Base-by-base conservation (phyloP, 2,113 vertebrate genomes). In the Bostrychus sinensis region DNA sequence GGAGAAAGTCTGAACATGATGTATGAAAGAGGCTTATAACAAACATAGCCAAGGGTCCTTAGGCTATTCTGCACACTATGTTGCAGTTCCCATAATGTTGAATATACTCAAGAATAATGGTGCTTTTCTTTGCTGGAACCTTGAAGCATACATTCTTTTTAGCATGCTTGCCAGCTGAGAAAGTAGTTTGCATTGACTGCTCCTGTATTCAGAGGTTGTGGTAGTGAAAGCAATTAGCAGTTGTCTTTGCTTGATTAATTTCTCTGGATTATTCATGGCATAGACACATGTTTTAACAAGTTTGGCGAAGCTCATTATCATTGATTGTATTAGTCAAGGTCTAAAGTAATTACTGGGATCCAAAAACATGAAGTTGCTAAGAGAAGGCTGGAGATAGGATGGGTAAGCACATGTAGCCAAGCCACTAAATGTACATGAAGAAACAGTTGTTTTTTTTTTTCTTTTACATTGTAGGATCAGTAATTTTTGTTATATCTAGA, bases 191-290 rank as follows among this genome's bases (percentile, higher is more conserved):
- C 8, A 14, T 36, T 3, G 5, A 12, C 17, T 9, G 37, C n/a
- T 9, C 20, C 30, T 11, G 1, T 42, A 23, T 7, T 51, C 13
- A 28, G n/a, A 51, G 48, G 14, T 28, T 28, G 46, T 51, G 16
- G n/a, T 55, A 20, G 17, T 32, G 16, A 55, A 55, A 55, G 53
- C 30, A 55, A 55, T 55, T 55, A 36, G 53, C 53, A 55, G 53
- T 55, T 36, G 28, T 34, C n/a, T 55, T 55, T 54, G 7, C 28
- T 34, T 55, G 53, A 55, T 19, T 17, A 12, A 36, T 55, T 34
- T 20, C 28, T 13, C 28, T 55, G 50, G 50, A 32, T 32, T 54
- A 30, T 32, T 54, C 50, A 4, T 32, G 17, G n/a, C 16, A 54
- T 17, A 54, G 28, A 34, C 50, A 53, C 28, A 36, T 55, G 30